Percentiles rank a stretch among this genome's conserved stretches.
Evolutionary conservation across 2,797 vertebrate genomes (phyloP).

Genomic region (Cichlasoma orientale): DNA sequence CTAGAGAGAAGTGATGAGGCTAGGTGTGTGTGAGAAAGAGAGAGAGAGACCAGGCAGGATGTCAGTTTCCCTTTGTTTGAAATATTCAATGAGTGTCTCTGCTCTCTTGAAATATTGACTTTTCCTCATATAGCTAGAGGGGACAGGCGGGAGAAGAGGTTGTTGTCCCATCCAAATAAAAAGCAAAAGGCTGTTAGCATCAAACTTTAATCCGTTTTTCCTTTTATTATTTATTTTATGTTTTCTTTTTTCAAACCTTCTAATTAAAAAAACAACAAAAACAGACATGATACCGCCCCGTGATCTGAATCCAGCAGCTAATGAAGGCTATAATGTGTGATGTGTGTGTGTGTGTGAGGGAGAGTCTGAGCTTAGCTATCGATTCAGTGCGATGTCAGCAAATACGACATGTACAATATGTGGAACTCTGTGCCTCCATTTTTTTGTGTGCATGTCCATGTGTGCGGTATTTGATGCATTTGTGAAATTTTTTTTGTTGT

Average conservation of each 20-base stretch:
- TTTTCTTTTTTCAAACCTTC: constrained; percentile 38
- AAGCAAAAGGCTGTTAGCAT: constrained; percentile 79
- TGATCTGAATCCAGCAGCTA: constrained; percentile 14
- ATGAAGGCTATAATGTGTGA: constrained; percentile 30
- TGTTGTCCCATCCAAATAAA: constrained; percentile 68
- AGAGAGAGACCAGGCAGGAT: constrained; percentile 35
- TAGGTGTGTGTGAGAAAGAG: neutral
- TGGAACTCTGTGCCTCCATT: neutral
- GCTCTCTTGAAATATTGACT: constrained; percentile 78
- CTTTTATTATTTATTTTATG: constrained; percentile 59
- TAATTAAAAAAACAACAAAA: constrained; percentile 25
- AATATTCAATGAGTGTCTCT: constrained; percentile 77
- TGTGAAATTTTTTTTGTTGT: neutral
- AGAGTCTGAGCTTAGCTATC: neutral
- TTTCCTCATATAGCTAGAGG: constrained; percentile 58
- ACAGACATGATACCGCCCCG: constrained; percentile 9
- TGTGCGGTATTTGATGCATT: neutral
- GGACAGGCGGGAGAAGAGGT: constrained; percentile 53
- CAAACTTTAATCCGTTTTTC: constrained; percentile 73
- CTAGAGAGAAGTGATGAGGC: neutral
- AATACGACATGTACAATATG: neutral
- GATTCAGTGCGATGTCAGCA: neutral
- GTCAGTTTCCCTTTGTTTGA: constrained; percentile 75
- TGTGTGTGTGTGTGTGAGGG: neutral
- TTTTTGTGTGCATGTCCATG: neutral